Conservation (phyloP, 2,797 vertebrate genomes). For the Carapus acus region DNA sequence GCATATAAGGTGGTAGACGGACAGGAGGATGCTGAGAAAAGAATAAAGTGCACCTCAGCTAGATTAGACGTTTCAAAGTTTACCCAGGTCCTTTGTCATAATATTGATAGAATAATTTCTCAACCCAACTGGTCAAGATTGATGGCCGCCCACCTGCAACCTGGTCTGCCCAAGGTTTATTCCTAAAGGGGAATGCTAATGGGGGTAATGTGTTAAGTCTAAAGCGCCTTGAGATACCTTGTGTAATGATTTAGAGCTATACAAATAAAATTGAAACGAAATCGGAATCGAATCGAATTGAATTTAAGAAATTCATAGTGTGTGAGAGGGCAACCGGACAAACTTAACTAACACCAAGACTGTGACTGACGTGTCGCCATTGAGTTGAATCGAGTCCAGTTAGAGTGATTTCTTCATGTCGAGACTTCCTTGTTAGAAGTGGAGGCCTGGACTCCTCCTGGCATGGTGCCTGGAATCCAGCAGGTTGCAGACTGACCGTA, state of each 20-base stretch:
- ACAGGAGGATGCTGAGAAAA: slow-evolving; percentile 6
- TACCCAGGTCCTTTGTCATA: background rate
- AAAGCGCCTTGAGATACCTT: too few relatives aligned
- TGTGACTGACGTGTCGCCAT: slow-evolving; percentile 23
- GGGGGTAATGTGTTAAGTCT: too few relatives aligned
- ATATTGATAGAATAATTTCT: background rate
- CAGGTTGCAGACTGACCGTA: background rate
- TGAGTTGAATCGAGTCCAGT: slow-evolving; percentile 4
- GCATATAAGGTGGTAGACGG: slow-evolving; percentile 30
- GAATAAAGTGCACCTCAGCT: slow-evolving; percentile 1
- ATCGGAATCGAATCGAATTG: too few relatives aligned
- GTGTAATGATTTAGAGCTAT: too few relatives aligned
- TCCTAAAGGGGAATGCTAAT: too few relatives aligned
- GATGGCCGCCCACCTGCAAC: too few relatives aligned
- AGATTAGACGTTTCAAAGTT: slow-evolving; percentile 15
- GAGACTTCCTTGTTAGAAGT: slow-evolving; percentile 2
- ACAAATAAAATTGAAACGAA: too few relatives aligned
- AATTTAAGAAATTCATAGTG: background rate
- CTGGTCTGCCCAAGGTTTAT: too few relatives aligned
- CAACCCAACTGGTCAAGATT: too few relatives aligned
- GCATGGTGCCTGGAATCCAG: background rate
- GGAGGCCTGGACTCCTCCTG: slow-evolving; percentile 4
- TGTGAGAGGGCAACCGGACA: slow-evolving; percentile 7
- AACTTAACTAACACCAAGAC: background rate
- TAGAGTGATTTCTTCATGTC: background rate